phyloP scores from a whole-genome alignment of 2,797 vertebrate genomes.

The Siniperca undulata region DNA sequence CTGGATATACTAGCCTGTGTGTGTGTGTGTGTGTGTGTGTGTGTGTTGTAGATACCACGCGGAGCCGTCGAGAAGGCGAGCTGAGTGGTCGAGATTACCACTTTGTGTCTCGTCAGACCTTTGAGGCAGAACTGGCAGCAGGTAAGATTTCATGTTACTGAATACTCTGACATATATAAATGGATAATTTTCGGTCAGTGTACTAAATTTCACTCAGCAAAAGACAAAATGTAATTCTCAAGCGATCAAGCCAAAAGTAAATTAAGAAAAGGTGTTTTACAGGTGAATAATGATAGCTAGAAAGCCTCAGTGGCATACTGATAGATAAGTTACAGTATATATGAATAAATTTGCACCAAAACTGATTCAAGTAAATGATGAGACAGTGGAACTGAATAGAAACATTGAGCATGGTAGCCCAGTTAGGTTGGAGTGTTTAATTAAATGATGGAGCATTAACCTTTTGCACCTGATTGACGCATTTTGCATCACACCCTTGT shows the following conservation, averaged over 20 bases:
- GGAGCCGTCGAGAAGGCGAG: conserved; percentile 92
- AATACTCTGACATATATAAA: neutral
- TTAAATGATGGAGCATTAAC: too few relatives aligned
- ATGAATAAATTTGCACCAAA: too few relatives aligned
- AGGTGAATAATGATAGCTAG: too few relatives aligned
- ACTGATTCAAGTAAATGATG: too few relatives aligned
- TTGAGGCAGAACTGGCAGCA: conserved; percentile 91
- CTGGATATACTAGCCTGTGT: neutral
- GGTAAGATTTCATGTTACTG: conserved; percentile 52
- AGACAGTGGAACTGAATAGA: too few relatives aligned
- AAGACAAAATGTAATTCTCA: neutral
- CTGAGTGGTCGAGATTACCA: conserved; percentile 94
- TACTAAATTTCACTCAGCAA: neutral
- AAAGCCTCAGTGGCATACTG: neutral
- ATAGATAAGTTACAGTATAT: too few relatives aligned
- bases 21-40: conserved; percentile 11
- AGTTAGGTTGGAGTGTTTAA: neutral
- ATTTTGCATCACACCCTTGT: too few relatives aligned
- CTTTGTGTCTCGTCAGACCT: conserved; percentile 94
- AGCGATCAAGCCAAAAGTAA: too few relatives aligned
- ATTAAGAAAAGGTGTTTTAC: neutral
- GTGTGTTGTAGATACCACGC: conserved; percentile 90
- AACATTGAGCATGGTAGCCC: too few relatives aligned
- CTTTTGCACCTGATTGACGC: too few relatives aligned
- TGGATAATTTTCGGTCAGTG: neutral